Evolutionary conservation across 2,113 vertebrate genomes (phyloP).

Genomic region (Ciconia boyciana): DNA sequence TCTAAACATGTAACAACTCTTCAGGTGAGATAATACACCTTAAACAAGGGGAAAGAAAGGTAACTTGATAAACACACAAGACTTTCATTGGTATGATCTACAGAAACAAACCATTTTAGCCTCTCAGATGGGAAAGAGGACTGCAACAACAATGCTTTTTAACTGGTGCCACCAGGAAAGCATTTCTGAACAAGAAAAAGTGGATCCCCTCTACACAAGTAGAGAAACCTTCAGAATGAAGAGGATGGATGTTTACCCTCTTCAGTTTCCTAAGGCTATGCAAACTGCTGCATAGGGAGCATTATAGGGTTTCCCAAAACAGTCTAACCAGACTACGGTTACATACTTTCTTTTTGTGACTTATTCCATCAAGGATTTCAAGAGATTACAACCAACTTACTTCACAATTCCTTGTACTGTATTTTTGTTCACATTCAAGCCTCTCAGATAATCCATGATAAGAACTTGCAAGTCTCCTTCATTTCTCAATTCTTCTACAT

Average conservation of each 20-base stretch:
- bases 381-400: slow-evolving; percentile 63
- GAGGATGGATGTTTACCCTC: neutral
- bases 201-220: neutral
- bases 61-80: neutral
- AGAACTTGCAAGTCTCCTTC: slow-evolving; percentile 89
- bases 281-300: neutral
- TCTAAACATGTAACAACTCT: neutral
- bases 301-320: neutral
- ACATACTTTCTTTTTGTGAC: neutral
- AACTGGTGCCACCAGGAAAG: neutral
- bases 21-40: neutral
- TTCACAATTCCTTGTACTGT: slow-evolving; percentile 89
- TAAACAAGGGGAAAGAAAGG: neutral
- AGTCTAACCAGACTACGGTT: neutral
- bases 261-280: neutral
- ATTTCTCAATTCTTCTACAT: slow-evolving; percentile 91
- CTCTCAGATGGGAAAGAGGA: neutral
- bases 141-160: neutral
- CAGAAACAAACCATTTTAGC: neutral
- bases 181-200: neutral
- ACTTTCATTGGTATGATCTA: neutral
- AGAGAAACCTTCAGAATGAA: neutral
- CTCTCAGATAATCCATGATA: slow-evolving; percentile 89
- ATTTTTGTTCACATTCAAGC: slow-evolving; percentile 82
- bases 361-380: neutral